A percentile compares a stretch with the other conserved stretches of the same genome.
phyloP scores from a whole-genome alignment of 2,888 invertebrate species.

The Acrobasis repandana region DNA sequence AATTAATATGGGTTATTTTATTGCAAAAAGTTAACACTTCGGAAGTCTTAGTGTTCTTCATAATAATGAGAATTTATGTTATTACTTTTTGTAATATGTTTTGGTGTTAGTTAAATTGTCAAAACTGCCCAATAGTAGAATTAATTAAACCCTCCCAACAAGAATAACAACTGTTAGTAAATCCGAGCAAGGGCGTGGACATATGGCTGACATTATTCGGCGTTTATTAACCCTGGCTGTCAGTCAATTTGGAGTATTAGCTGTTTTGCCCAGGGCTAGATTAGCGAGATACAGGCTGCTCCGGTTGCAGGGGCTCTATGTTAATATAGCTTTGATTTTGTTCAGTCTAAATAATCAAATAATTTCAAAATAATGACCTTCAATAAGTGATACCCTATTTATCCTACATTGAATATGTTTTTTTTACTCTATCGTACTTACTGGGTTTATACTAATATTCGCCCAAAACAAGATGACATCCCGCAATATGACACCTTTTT shows the following conservation, averaged over 20 bases:
- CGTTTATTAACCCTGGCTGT: conserved; percentile 78
- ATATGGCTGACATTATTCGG: conserved; percentile 72
- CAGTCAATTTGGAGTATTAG: conserved; percentile 77
- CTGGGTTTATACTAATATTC: no score
- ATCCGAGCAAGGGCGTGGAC: conserved; percentile 59
- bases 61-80: no score
- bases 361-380: no score
- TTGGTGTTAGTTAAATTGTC: background rate
- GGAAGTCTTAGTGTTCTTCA: no score
- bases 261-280: conserved; percentile 53
- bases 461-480: no score
- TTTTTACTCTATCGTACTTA: no score
- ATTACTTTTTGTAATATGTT: background rate
- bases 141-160: conserved; percentile 9
- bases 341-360: no score
- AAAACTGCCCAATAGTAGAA: background rate
- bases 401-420: no score
- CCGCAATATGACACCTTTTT: no score
- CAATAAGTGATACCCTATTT: no score
- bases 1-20: no score
- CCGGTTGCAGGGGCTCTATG: background rate
- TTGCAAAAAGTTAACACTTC: no score
- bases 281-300: conserved; percentile 47
- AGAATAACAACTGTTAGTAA: conserved; percentile 17
- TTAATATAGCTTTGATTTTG: background rate